Evolutionary conservation across 2,888 invertebrate genomes (phyloP), one percentile per base, ranked within the genome.

Genomic region (Chouioia cunea): DNA sequence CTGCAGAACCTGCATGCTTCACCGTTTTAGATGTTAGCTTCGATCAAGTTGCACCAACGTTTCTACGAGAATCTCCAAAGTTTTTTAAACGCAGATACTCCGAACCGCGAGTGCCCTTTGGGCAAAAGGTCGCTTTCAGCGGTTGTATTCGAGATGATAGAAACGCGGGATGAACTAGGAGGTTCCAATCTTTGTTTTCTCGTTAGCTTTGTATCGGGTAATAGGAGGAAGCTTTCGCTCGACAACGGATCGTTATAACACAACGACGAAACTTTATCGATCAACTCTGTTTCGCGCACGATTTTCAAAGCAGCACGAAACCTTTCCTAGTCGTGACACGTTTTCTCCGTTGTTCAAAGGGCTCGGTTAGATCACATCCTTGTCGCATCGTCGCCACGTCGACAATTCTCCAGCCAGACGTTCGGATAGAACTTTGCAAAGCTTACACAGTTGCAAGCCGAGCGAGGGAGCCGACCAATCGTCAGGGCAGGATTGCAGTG

Each of bases 221-320:
- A 27, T 18, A 22, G 60, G 20, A 62, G 68, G 50, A 68, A 56
- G 68, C 54, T 68, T 50, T 68, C 56, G 68, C 62, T 68, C 44
- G 44, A 68, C 62, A 62, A 62, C 62, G 68, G 48, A 14, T 27
- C 16, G 48, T 43, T 48, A 43, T 48, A 23, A 16, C 36, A 16
- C 23, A 6, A 23, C 54, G 27, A 15, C 36, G 15, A 36, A 18
- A 43, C 52, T 56, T 43, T 56, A 56, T 56, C 56, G 56, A 56
- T 56, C 56, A 43, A 8, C 53, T 67, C 54, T 54, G 47, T 68
- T 62, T 62, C 60, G 62, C 56, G 62, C 68, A 68, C 68, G 62
- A 68, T 68, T 68, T 54, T 50, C 67, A 52, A 56, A 64, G 54
- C 53, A 23, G 63, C 68, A 69, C 57, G 68, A 69, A 43, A 43